Evolutionary conservation across 2,888 invertebrate species (phyloP).

Genomic region (Rosalia funebris): DNA sequence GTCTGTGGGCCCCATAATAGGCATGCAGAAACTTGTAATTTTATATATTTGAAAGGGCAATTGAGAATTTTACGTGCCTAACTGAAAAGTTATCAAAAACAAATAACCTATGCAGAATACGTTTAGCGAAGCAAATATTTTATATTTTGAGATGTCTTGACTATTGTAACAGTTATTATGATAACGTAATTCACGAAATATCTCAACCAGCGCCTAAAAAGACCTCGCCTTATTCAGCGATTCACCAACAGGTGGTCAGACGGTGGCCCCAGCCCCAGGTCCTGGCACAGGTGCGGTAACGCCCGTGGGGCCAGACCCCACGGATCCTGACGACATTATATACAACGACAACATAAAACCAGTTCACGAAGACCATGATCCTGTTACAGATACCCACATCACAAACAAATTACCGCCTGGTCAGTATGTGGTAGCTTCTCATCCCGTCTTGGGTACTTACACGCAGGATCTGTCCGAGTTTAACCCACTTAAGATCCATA

Average conservation of each 20-base stretch:
- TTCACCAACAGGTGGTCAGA: neutral
- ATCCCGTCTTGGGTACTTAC: slow-evolving; percentile 43
- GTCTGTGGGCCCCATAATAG: no score
- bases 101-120: no score
- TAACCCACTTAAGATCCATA: slow-evolving; percentile 37
- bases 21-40: no score
- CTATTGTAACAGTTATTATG: no score
- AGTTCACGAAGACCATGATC: slow-evolving; percentile 53
- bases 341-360: slow-evolving; percentile 54
- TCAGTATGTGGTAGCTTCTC: slow-evolving; percentile 43
- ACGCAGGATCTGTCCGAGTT: slow-evolving; percentile 39
- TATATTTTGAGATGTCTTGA: no score
- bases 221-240: neutral
- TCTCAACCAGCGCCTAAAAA: neutral
- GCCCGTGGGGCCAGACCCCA: slow-evolving; percentile 3
- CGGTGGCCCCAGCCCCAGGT: slow-evolving; percentile 4
- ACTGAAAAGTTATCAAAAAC: no score
- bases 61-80: neutral
- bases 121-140: no score
- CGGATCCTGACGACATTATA: slow-evolving; percentile 52
- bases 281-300: slow-evolving; percentile 26
- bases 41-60: no score
- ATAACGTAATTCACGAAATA: neutral
- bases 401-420: slow-evolving; percentile 39
- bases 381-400: slow-evolving; percentile 37